Evolutionary conservation across 1,140 invertebrate genomes (phyloP), one percentile per base, ranked within the genome.

Genomic region (Drosophila pectinifera): DNA sequence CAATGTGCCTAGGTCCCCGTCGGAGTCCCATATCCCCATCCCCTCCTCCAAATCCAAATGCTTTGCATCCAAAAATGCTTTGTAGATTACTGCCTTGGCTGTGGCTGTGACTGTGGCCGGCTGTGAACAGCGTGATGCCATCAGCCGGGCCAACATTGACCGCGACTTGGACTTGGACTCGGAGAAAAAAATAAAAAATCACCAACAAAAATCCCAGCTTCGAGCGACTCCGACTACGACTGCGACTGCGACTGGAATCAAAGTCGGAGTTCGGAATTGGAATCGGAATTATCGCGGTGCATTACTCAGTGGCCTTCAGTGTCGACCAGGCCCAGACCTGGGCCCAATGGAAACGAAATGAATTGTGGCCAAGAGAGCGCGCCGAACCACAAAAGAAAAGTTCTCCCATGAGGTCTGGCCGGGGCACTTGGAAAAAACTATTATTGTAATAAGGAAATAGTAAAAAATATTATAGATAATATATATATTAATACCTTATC

Each of bases 121-220:
- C 80, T 84, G 80, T 84, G 80, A 84, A 84, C 80, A 84, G 80
- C 80, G 14, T 84, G 80, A 84, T 80, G 80, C 80, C 80, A 77
- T 80, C 70, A 76, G 58, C 16, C 49, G 13, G 59, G 20, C 18
- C 18, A 61, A 31, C 59, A 63, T 63, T 63, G 39, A 63, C 49
- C 31, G 41, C 53, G 62, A 42, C 48, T 28, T 28, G 62, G 41
- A 65, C 57, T 49, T 31, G 24, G 39, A 28, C 31, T 61, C n/a
- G 10, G 8, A 31, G 8, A 31, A 31, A 31, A 31, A 31, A 10
- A 31, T 31, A 31, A 2, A 22, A 22, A 22, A 22, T 22, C n/a
- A n/a, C n/a, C n/a, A n/a, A 28, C 28, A 28, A 28, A 31, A 31
- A 31, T 31, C 28, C 28, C 28, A 31, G 28, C n/a, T n/a, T n/a